Conservation (phyloP, 2,888 invertebrate genomes). For the Acronicta psi region DNA sequence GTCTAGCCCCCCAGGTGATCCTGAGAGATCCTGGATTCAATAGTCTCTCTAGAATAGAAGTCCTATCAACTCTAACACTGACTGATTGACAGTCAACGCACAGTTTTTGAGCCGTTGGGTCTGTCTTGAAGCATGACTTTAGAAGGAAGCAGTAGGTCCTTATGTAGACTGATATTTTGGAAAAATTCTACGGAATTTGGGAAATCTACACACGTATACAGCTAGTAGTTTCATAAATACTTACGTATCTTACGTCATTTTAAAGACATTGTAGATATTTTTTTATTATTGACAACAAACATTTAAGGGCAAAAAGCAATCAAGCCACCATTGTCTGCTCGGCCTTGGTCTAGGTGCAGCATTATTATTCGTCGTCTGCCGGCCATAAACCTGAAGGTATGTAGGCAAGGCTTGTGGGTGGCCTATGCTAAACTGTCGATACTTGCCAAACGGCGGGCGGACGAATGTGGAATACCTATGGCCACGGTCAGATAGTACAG, state of each 20-base stretch:
- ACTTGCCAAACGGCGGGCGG: slow-evolving; percentile 67
- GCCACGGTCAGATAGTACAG: slow-evolving; percentile 20
- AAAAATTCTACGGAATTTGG: not conserved
- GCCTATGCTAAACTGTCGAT: slow-evolving; percentile 68
- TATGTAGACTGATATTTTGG: no score
- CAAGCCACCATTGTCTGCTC: slow-evolving; percentile 73
- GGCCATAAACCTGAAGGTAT: slow-evolving; percentile 71
- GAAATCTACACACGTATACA: not conserved
- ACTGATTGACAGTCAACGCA: no score
- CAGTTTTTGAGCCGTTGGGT: no score
- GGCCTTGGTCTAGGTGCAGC: slow-evolving; percentile 73
- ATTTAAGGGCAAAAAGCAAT: slow-evolving; percentile 77
- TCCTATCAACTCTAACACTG: no score
- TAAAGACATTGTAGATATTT: slow-evolving; percentile 45
- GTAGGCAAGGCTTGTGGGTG: slow-evolving; percentile 75
- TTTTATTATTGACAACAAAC: slow-evolving; percentile 54
- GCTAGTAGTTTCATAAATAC: not conserved
- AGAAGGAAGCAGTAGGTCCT: no score
- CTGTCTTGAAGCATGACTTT: no score
- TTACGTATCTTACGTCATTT: slow-evolving; percentile 35
- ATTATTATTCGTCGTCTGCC: slow-evolving; percentile 78
- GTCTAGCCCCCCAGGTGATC: no score
- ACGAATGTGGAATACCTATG: slow-evolving; percentile 76
- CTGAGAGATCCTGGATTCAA: no score
- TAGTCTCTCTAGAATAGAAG: no score